Conservation (phyloP, 2,113 vertebrate species). For the Austrofundulus limnaeus region DNA sequence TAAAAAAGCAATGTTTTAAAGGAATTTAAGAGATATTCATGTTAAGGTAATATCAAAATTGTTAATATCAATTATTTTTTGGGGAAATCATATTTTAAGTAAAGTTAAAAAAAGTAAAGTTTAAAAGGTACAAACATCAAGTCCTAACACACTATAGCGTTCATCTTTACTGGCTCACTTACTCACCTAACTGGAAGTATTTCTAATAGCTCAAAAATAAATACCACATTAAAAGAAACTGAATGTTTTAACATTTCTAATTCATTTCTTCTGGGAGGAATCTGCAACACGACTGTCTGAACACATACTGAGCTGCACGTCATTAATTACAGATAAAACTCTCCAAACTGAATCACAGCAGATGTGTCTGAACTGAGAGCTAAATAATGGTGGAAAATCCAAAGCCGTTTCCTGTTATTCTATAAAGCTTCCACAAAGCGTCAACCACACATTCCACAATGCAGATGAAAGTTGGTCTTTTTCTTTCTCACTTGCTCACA, state of each 20-base stretch:
- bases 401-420: constrained; percentile 74
- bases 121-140: too few relatives aligned
- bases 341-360: constrained; percentile 36
- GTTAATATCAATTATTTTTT: too few relatives aligned
- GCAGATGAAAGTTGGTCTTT: constrained; percentile 58
- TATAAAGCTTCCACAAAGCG: constrained; percentile 57
- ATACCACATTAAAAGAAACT: constrained; percentile 3
- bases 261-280: not conserved
- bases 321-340: constrained; percentile 28
- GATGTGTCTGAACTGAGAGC: constrained; percentile 53
- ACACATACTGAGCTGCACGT: constrained; percentile 1
- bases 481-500: constrained; percentile 7
- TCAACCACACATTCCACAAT: constrained; percentile 65
- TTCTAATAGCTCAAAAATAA: constrained; percentile 1
- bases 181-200: too few relatives aligned
- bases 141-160: too few relatives aligned
- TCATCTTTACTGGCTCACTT: too few relatives aligned
- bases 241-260: not conserved
- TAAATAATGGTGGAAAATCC: constrained; percentile 56
- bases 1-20: too few relatives aligned
- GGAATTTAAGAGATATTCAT: too few relatives aligned
- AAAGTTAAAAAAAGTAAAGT: too few relatives aligned
- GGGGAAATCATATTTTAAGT: too few relatives aligned
- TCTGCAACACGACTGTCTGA: not conserved
- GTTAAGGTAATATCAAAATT: too few relatives aligned